Evolutionary conservation across 1,140 invertebrate genomes (phyloP).

Genomic region (Drosophila varians): DNA sequence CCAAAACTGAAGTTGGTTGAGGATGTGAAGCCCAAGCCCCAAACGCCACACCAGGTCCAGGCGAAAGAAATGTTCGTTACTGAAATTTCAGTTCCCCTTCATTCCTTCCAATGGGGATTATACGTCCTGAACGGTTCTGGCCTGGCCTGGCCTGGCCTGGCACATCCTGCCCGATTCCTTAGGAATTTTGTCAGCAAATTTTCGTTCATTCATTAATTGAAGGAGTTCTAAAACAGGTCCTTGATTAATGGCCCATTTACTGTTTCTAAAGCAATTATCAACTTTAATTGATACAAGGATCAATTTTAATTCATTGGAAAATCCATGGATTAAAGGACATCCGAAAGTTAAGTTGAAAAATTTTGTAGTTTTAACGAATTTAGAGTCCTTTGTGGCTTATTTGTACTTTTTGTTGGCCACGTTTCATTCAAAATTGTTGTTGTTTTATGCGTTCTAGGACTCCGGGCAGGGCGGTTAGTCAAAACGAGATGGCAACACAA

Average conservation of each 20-base stretch:
- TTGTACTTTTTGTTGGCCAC: conserved; percentile 48
- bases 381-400: conserved; percentile 24
- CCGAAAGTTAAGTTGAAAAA: background rate
- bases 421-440: conserved; percentile 40
- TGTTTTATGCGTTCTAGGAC: conserved; percentile 32
- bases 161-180: too few species aligned
- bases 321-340: conserved; percentile 8
- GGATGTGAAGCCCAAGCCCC: background rate
- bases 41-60: conserved; percentile 8
- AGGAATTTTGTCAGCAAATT: background rate
- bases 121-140: background rate
- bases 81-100: conserved; percentile 39
- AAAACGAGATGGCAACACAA: background rate
- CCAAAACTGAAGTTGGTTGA: too few species aligned
- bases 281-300: background rate
- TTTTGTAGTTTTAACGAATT: background rate
- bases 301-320: too few species aligned
- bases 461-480: background rate
- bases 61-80: conserved; percentile 1
- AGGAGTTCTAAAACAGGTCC: background rate
- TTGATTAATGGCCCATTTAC: background rate
- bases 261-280: background rate
- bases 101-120: conserved; percentile 12
- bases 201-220: background rate
- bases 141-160: too few species aligned